Evolutionary conservation across 2,113 vertebrate genomes (phyloP).

Genomic region (Potamarius usumacintae): DNA sequence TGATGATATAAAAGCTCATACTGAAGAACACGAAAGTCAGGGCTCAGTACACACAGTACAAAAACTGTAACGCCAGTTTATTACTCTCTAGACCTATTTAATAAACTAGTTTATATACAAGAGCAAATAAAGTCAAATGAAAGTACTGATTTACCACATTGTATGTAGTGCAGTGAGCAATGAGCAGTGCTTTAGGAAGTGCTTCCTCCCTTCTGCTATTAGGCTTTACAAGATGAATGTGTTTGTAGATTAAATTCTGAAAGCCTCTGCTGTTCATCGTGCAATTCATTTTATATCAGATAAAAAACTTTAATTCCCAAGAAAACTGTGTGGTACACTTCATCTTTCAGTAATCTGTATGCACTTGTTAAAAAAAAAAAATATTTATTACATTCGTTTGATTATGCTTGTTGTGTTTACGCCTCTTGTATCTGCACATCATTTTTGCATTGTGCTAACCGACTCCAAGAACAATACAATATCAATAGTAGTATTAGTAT

Average conservation of each 20-base stretch:
- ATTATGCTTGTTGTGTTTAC: neutral
- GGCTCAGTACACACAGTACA: neutral
- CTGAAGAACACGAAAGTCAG: neutral
- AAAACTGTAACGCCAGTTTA: neutral
- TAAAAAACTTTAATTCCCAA: constrained; percentile 1
- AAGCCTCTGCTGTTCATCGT: neutral
- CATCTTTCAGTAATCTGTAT: neutral
- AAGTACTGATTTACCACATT: neutral
- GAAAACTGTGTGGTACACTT: neutral
- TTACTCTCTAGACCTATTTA: neutral
- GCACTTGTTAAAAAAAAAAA: neutral
- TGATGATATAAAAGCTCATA: neutral
- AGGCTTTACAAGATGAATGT: neutral
- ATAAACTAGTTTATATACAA: neutral
- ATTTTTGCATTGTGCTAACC: neutral
- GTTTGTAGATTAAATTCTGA: neutral
- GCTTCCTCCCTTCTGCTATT: neutral
- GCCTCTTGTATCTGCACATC: neutral
- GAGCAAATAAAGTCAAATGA: neutral
- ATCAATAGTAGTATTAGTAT: neutral
- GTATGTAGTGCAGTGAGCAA: neutral
- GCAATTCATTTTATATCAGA: neutral
- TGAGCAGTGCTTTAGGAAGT: neutral
- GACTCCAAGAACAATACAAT: neutral
- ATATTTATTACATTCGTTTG: neutral